Conservation (phyloP, 2,888 invertebrate species). For the Tetranychus truncatus region DNA sequence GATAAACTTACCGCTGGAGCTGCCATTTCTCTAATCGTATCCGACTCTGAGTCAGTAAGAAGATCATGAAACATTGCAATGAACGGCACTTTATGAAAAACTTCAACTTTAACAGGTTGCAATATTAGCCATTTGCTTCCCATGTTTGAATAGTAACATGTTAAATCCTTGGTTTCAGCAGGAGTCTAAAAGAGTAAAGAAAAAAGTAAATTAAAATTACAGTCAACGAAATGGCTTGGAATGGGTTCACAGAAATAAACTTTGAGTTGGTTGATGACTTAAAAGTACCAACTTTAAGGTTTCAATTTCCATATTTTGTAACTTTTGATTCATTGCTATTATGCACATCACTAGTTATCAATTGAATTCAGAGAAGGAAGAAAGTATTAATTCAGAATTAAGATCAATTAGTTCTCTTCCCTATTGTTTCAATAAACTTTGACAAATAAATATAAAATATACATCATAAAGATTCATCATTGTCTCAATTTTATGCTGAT, state of each 20-base stretch:
- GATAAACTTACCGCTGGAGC: constrained; percentile 31
- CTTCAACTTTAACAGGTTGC: constrained; percentile 57
- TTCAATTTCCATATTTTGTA: no score
- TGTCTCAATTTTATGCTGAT: not conserved
- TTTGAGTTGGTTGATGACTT: no score
- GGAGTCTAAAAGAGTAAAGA: not conserved
- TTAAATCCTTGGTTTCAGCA: constrained; percentile 28
- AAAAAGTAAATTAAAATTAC: not conserved
- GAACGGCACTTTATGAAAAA: constrained; percentile 53
- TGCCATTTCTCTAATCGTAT: constrained; percentile 24
- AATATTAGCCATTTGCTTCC: constrained; percentile 49
- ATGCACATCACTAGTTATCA: no score
- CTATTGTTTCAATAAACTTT: no score
- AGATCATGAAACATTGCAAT: constrained; percentile 71
- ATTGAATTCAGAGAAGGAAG: no score
- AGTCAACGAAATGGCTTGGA: no score
- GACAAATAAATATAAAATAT: no score
- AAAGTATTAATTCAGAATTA: no score
- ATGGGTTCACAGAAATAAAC: no score
- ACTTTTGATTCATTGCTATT: no score
- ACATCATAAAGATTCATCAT: not conserved
- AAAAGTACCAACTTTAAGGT: no score
- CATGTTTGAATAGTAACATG: constrained; percentile 53
- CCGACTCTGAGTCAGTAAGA: constrained; percentile 41
- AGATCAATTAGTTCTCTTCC: no score